These are phyloP conservation scores for Octodon degus DNA, from an alignment of 2,113 vertebrate genomes.

Conservation along the genomic window DNA sequence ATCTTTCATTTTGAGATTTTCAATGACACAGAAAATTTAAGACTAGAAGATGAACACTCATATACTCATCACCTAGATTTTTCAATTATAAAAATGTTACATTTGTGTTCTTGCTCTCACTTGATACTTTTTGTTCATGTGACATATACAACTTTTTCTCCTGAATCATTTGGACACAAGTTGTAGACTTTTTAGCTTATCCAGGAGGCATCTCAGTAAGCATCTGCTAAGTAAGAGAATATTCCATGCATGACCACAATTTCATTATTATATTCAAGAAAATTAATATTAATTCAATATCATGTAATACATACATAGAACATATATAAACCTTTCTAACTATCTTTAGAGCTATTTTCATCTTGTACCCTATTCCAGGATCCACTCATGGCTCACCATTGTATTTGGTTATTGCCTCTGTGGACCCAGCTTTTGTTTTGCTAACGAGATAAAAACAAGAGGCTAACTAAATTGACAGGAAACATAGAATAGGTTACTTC, in stretches of 20 bases:
- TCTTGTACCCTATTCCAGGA: background rate
- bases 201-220: background rate
- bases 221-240: background rate
- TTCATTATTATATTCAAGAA: background rate
- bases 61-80: background rate
- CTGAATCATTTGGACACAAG: background rate
- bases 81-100: background rate
- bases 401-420: background rate
- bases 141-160: background rate
- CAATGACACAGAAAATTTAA: conserved; percentile 3
- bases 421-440: background rate
- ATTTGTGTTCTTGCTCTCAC: background rate
- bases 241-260: background rate
- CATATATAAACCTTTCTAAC: background rate
- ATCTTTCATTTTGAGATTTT: background rate
- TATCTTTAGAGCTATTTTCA: conserved; percentile 35
- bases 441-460: background rate
- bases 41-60: background rate
- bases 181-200: background rate
- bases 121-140: background rate
- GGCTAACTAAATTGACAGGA: background rate
- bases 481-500: background rate
- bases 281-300: conserved; percentile 39
- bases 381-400: background rate
- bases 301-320: background rate